Base-by-base conservation (phyloP, 2,888 invertebrate species). In the Lagria hirta region DNA sequence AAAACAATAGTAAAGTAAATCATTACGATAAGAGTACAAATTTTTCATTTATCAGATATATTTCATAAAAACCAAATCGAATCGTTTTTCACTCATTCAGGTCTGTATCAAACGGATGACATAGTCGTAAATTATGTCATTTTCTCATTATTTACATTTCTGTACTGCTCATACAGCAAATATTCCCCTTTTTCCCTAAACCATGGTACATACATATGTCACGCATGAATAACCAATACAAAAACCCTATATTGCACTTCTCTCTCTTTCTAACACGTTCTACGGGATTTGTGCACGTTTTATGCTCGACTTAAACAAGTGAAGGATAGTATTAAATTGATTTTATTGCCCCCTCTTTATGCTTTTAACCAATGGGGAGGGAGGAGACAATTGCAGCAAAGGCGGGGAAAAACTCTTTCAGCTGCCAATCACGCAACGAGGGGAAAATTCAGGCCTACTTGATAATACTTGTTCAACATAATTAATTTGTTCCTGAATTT, bases 301-400 rank as follows among this genome's bases (percentile, higher is more conserved):
- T 61, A 60, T 58, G 59, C 62, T 58, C 58, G 52, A 58, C 58
- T 57, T 58, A 58, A 61, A 61, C 60, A 58, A 58, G 61, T 61
- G 60, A 56, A 51, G 59, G 66, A 68, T 68, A 66, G 70, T 70
- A 72, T 71, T 68, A 72, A 72, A 72, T 72, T 72, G 72, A 71
- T 71, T 71, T 71, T 71, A 72, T 71, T 70, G 69, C 66, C 65
- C 66, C 66, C 71, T 61, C 69, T 64, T 61, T 54, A 50, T 52
- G 49, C 50, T 58, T 17, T 26, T 58, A 55, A 55, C 68, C 68
- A 68, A 69, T 69, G 57, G 58, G 57, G 60, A 60, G 65, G 62
- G 64, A 64, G 65, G 63, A 62, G 62, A 61, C 62, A 53, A 51
- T 57, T 51, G 59, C 54, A 56, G 51, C 55, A 58, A 58, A 64